These are phyloP conservation scores for Emydoidea blandingii DNA, from an alignment of 2,797 vertebrate species.

Conservation along the genomic window DNA sequence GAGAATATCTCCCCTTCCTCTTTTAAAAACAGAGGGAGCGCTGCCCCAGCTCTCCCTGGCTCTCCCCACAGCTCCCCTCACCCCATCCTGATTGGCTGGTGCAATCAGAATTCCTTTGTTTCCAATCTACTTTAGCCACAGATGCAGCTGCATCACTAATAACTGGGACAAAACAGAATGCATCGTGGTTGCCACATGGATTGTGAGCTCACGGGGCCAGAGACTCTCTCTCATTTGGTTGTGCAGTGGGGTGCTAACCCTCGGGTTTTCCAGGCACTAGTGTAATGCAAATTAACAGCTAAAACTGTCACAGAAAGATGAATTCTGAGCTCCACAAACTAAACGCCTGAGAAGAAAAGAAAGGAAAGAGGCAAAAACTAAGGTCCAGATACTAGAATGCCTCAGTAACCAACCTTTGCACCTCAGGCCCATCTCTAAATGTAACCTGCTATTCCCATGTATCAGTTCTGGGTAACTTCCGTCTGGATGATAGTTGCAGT, in stretches of 20 bases:
- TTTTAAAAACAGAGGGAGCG: neutral
- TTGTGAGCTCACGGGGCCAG: neutral
- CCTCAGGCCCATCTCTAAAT: neutral
- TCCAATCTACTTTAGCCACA: neutral
- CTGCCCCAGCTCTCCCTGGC: neutral
- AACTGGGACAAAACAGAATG: neutral
- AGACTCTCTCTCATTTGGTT: neutral
- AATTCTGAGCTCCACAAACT: neutral
- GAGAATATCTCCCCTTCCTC: neutral
- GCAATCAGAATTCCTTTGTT: neutral
- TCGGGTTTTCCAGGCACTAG: neutral
- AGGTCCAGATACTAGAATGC: neutral
- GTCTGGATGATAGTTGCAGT: neutral
- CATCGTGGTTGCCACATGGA: neutral
- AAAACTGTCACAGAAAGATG: neutral
- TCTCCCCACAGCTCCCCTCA: neutral
- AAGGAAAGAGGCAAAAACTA: neutral
- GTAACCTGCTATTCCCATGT: neutral
- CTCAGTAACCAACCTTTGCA: neutral
- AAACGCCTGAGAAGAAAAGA: neutral
- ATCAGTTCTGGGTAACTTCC: neutral
- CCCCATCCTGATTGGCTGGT: accelerated
- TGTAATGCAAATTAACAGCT: neutral
- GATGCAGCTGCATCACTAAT: neutral
- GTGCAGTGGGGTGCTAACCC: neutral